Conservation (phyloP, 2,113 vertebrate species). For the Pseudorectes ferrugineus region DNA sequence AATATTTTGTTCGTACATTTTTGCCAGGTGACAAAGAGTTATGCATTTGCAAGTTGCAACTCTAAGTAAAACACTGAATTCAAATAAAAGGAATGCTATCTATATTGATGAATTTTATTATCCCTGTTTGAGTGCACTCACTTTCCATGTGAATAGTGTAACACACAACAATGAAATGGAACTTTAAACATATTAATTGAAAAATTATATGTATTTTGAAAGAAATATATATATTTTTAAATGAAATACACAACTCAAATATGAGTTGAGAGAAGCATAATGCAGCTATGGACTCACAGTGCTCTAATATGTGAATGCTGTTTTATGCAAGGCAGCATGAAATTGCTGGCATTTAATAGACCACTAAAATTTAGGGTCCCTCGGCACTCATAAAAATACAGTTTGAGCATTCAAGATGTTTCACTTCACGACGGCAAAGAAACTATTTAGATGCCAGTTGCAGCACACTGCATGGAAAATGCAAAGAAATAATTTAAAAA, state of each 20-base stretch:
- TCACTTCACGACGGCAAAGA: conserved; percentile 72
- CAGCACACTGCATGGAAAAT: conserved; percentile 71
- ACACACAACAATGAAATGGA: background rate
- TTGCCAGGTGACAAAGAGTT: background rate
- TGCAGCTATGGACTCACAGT: conserved; percentile 72
- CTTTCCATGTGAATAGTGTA: background rate
- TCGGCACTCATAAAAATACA: conserved; percentile 82
- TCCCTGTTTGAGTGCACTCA: background rate
- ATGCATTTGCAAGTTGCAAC: background rate
- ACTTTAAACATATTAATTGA: background rate
- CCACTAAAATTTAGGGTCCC: conserved; percentile 86
- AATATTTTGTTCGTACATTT: background rate
- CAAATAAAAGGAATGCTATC: background rate
- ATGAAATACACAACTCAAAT: conserved; percentile 57
- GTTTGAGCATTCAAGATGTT: conserved; percentile 85
- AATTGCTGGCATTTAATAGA: conserved; percentile 88
- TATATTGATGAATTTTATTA: background rate
- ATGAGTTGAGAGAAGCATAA: conserved; percentile 68
- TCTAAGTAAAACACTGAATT: background rate
- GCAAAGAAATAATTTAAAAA: conserved; percentile 69
- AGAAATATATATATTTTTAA: conserved; percentile 25
- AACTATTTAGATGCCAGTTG: conserved; percentile 81
- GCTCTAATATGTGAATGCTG: conserved; percentile 81
- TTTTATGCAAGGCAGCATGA: conserved; percentile 84
- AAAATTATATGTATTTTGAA: conserved; percentile 38